Percentiles rank a stretch among this genome's conserved stretches.
These are phyloP conservation scores for Sander lucioperca DNA, from an alignment of 2,113 vertebrate genomes.

Conservation along the genomic window DNA sequence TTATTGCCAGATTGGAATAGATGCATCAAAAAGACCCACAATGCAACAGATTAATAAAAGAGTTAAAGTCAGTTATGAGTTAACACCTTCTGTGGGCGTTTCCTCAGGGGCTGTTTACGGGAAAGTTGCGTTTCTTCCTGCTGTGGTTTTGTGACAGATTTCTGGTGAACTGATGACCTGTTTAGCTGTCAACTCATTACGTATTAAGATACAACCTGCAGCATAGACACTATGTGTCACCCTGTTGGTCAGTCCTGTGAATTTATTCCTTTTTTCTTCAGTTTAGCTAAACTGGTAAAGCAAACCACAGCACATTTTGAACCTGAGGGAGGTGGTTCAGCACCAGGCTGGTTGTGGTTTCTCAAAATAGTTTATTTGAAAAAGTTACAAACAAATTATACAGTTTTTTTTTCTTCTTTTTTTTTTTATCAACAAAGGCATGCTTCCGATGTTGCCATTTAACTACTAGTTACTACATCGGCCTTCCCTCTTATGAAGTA, in stretches of 20 bases:
- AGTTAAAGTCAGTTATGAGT: not conserved
- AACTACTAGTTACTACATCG: constrained; percentile 4
- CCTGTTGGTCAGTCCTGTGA: not conserved
- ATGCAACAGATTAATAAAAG: too few relatives aligned
- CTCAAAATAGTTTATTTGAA: not conserved
- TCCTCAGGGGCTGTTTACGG: not conserved
- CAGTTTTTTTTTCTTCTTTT: not conserved
- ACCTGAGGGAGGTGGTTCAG: not conserved
- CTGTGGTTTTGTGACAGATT: not conserved
- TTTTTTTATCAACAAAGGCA: not conserved
- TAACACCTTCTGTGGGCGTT: not conserved
- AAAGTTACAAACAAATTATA: not conserved
- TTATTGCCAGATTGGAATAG: too few relatives aligned
- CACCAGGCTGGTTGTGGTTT: not conserved
- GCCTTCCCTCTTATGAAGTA: not conserved
- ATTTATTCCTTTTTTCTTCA: not conserved
- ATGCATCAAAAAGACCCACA: too few relatives aligned
- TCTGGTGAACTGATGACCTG: not conserved
- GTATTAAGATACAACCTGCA: not conserved
- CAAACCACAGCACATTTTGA: not conserved
- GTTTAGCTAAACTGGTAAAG: not conserved
- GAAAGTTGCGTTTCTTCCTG: too few relatives aligned
- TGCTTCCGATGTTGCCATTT: not conserved
- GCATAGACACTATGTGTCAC: not conserved
- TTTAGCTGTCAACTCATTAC: not conserved